These are phyloP conservation scores for Andrena chrysosceles DNA, from an alignment of 2,888 invertebrate genomes.

Conservation along the genomic window DNA sequence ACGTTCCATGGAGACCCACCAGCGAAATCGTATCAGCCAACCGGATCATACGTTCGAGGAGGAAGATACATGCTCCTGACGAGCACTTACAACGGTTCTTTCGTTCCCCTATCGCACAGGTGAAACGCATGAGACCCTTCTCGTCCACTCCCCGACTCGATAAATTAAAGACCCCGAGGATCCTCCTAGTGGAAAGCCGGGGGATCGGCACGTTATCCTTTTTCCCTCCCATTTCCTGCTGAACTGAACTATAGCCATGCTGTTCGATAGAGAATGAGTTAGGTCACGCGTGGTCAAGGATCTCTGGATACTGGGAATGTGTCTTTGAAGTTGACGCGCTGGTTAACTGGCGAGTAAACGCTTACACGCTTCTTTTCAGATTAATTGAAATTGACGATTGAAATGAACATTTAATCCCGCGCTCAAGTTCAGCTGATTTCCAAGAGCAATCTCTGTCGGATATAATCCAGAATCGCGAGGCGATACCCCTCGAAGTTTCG, in stretches of 20 bases:
- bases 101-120: conserved; percentile 12
- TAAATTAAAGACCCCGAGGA: conserved; percentile 46
- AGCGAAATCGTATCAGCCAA: conserved; percentile 52
- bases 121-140: conserved; percentile 1
- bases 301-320: too few species aligned
- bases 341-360: too few species aligned
- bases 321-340: too few species aligned
- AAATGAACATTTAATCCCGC: not conserved
- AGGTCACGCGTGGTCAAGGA: too few species aligned
- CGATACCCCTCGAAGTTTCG: not conserved
- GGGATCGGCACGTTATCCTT: conserved; percentile 15
- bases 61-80: conserved; percentile 41
- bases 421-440: not conserved
- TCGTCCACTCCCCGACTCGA: conserved; percentile 2
- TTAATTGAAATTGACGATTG: not conserved
- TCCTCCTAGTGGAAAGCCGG: not conserved
- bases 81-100: conserved; percentile 42
- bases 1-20: conserved; percentile 52
- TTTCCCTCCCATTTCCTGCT: not conserved
- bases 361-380: not conserved
- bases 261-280: too few species aligned
- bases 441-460: conserved; percentile 6
- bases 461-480: not conserved
- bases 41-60: conserved; percentile 55
- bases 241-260: not conserved